Conservation (phyloP, 2,113 vertebrate species). For the Bucco capensis region DNA sequence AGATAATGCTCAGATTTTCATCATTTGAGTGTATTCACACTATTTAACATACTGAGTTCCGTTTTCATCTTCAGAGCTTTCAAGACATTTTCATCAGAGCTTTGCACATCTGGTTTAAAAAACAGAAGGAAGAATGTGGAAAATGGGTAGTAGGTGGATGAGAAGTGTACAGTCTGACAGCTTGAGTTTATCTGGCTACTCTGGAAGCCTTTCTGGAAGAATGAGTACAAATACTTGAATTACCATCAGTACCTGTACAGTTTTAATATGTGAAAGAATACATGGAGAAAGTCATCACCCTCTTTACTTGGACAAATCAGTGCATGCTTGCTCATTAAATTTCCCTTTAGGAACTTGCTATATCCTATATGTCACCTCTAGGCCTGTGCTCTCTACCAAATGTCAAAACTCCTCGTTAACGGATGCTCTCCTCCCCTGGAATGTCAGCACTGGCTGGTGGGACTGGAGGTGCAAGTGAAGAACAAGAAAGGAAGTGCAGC, state of each 20-base stretch:
- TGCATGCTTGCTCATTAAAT: neutral
- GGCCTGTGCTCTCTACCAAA: neutral
- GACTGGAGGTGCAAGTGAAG: neutral
- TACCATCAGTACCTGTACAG: neutral
- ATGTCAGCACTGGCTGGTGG: neutral
- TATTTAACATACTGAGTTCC: neutral
- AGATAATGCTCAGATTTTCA: neutral
- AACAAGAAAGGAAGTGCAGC: neutral
- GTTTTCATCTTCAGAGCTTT: neutral
- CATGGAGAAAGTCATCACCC: neutral
- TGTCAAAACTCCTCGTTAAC: neutral
- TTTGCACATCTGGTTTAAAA: neutral
- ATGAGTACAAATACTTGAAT: neutral
- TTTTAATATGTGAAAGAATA: neutral
- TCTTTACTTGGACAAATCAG: neutral
- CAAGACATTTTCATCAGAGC: neutral
- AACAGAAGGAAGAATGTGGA: neutral
- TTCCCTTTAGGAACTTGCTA: neutral
- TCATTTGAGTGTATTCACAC: neutral
- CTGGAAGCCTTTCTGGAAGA: neutral
- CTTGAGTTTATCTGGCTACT: neutral
- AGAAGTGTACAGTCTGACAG: neutral
- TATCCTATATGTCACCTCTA: too few species aligned
- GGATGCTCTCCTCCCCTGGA: neutral
- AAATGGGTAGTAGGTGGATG: neutral